Evolutionary conservation across 2,113 vertebrate genomes (phyloP).

Genomic region (Cryptomyrus ogoouensis): DNA sequence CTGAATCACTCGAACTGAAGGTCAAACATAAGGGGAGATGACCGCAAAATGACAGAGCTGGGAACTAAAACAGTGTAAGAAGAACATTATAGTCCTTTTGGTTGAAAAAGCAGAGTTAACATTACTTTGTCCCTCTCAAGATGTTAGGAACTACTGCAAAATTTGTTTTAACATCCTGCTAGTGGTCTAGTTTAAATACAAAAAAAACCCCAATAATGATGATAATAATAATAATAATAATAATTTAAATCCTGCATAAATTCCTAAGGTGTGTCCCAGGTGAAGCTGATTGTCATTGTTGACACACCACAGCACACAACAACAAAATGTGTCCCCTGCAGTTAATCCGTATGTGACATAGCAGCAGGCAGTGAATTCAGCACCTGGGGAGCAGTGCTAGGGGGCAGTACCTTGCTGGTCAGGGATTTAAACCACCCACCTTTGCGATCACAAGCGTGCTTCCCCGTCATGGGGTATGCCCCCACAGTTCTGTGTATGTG

Average conservation of each 20-base stretch:
- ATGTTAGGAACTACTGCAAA: not conserved
- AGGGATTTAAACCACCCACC: too few relatives aligned
- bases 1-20: not conserved
- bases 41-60: not conserved
- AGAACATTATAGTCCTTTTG: not conserved
- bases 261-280: not conserved
- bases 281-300: too few relatives aligned
- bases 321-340: too few relatives aligned
- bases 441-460: too few relatives aligned
- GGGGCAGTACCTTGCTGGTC: too few relatives aligned
- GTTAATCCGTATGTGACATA: too few relatives aligned
- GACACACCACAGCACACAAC: too few relatives aligned
- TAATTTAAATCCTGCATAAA: not conserved
- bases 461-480: too few relatives aligned
- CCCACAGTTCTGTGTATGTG: too few relatives aligned
- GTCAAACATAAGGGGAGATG: not conserved
- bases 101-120: not conserved
- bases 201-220: not conserved
- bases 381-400: too few relatives aligned
- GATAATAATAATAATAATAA: not conserved
- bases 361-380: too few relatives aligned
- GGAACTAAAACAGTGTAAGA: not conserved
- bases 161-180: not conserved
- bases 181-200: not conserved
- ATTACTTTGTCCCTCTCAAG: not conserved